Evolutionary conservation across 2,797 vertebrate species (phyloP).

Genomic region (Epinephelus malabaricus): DNA sequence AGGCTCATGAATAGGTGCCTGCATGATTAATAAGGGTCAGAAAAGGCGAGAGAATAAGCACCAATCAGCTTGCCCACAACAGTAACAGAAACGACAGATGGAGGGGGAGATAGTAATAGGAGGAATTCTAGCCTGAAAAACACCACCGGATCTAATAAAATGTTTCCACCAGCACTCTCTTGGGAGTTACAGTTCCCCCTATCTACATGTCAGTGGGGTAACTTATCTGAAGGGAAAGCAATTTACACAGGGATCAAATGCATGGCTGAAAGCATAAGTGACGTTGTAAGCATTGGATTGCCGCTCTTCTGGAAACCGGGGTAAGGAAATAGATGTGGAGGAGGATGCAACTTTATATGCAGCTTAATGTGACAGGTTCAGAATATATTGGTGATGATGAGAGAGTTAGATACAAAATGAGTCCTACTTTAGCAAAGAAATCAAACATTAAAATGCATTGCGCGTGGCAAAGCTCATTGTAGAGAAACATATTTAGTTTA

Average conservation of each 20-base stretch:
- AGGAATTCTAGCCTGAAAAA: slow-evolving; percentile 69
- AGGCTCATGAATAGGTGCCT: slow-evolving; percentile 39
- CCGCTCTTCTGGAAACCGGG: slow-evolving; percentile 61
- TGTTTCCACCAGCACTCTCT: slow-evolving; percentile 78
- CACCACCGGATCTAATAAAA: slow-evolving; percentile 79
- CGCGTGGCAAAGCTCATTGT: slow-evolving; percentile 5
- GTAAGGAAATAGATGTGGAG: slow-evolving; percentile 71
- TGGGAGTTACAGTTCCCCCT: slow-evolving; percentile 75
- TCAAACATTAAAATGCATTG: slow-evolving; percentile 48
- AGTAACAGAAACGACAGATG: slow-evolving; percentile 50
- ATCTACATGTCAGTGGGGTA: slow-evolving; percentile 82
- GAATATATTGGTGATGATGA: slow-evolving; percentile 74
- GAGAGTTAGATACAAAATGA: slow-evolving; percentile 72
- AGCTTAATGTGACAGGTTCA: slow-evolving; percentile 75
- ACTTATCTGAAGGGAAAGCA: slow-evolving; percentile 82
- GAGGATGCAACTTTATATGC: slow-evolving; percentile 70
- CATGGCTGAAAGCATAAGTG: slow-evolving; percentile 80
- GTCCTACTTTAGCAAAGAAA: slow-evolving; percentile 35
- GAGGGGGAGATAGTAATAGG: slow-evolving; percentile 50
- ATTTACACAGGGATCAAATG: slow-evolving; percentile 85
- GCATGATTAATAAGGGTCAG: slow-evolving; percentile 61
- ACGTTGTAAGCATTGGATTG: slow-evolving; percentile 72
- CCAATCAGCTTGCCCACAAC: slow-evolving; percentile 38
- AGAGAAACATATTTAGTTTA: slow-evolving; percentile 29
- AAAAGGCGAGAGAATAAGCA: slow-evolving; percentile 42